Evolutionary conservation across 2,888 invertebrate genomes (phyloP), one percentile per base, ranked within the genome.

Genomic region (Torymus auratus): DNA sequence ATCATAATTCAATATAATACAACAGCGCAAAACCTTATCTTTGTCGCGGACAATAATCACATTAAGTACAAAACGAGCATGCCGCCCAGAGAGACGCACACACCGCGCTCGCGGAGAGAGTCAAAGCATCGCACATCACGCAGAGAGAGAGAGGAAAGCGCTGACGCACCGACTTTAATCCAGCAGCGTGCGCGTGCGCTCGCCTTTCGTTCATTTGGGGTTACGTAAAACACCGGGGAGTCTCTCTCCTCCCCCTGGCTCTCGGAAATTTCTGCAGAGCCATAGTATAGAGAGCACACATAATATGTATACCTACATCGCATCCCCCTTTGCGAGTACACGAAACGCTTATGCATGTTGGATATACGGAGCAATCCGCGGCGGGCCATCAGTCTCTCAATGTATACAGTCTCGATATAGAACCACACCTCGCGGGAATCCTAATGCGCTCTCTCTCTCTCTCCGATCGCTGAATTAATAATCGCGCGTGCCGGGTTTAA

Each of bases 141-240:
- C 7, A 20, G 17, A 64, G 13, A 64, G 41, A 64, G 50, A 28
- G 50, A 72, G 84, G 84, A 84, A 89, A 87, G 83, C 85, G 89
- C 88, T 89, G 90, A 89, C 87, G 86, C 87, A 86, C 84, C 78
- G 80, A 80, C 83, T 86, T 86, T 88, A 88, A 89, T 89, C 85
- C 83, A 13, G n/a, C 77, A 78, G 20, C 41, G 83, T 78, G 50
- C 41, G 69, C 71, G 50, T 52, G 69, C 71, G 5, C 50, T 56
- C 71, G 12, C 11, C 60, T 71, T 52, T 60, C 62, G 61, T 78
- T 65, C 77, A 7, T 83, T 82, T 82, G 81, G 78, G 83, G 83
- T 79, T 83, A 68, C 69, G 70, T 84, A 81, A 85, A 86, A 86
- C 83, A 82, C 74, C 78, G 77, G 78, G 75, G 81, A 83, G 81